Evolutionary conservation across 2,888 invertebrate genomes (phyloP), one percentile per base, ranked within the genome.

Genomic region (Diaperis boleti): DNA sequence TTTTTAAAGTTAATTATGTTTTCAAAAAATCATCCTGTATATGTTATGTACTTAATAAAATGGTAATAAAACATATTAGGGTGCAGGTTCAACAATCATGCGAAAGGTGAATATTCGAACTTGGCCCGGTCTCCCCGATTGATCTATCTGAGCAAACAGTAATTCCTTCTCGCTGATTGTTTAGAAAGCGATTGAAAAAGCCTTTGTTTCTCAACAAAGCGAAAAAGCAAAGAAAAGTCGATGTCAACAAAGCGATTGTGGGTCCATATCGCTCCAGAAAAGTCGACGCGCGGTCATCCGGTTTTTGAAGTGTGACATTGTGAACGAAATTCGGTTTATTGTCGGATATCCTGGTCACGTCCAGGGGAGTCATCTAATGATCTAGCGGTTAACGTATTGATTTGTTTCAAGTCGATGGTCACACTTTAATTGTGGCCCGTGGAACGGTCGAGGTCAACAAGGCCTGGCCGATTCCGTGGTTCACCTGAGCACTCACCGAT

Each of bases 321-420:
- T 35, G 13, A 50, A 31, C 41, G 29, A 54, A 56, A 29, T 26
- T 14, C 35, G 14, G 22, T 57, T 45, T 45, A 57, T 57, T 57
- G 33, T 45, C 47, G 47, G 45, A 37, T 14, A 57, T 45, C 57
- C 45, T 37, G 14, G 13, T 57, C 45, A 37, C 57, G 45, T 57
- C 42, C 44, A 39, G 15, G 45, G 45, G 45, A 57, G 37, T 59
- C 57, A 47, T 59, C 59, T 59, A 44, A 49, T 59, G 49, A 59
- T 59, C 49, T 59, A 59, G 20, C 49, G 49, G 49, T 59, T 62
- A 52, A 63, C 47, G 59, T 65, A 65, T 65, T 59, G 65, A 65
- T 65, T 65, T 65, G 61, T 61, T 62, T 65, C 52, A 62, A 65
- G 61, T 62, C 59, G 65, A 65, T 65, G 65, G 65, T 57, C 65